These are phyloP conservation scores for Ceyx erithaca DNA, from an alignment of 2,797 vertebrate genomes.

Conservation along the genomic window DNA sequence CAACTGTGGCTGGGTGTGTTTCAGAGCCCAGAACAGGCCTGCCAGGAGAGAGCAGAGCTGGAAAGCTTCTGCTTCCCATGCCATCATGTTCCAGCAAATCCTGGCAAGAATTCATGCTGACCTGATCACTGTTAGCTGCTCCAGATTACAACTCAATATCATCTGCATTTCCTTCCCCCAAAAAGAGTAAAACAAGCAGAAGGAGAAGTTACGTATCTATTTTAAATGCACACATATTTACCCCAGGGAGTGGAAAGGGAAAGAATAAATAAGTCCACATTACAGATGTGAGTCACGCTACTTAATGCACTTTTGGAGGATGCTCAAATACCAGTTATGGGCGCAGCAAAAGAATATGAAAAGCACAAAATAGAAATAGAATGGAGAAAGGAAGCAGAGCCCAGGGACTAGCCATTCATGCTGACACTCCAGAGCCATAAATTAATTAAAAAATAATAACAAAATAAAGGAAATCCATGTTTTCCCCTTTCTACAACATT, in stretches of 20 bases:
- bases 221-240: slow-evolving; percentile 67
- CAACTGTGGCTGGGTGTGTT: background rate
- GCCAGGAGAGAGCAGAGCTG: slow-evolving; percentile 48
- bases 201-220: slow-evolving; percentile 26
- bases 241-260: slow-evolving; percentile 50
- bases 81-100: slow-evolving; percentile 63
- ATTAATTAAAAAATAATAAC: background rate
- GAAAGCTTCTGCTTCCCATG: slow-evolving; percentile 60
- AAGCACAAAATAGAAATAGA: slow-evolving; percentile 54
- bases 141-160: slow-evolving; percentile 63
- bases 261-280: slow-evolving; percentile 61
- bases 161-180: slow-evolving; percentile 37
- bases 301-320: slow-evolving; percentile 65
- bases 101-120: slow-evolving; percentile 72
- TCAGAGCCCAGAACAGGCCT: slow-evolving; percentile 28
- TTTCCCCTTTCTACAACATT: background rate
- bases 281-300: slow-evolving; percentile 67
- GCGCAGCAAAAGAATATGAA: slow-evolving; percentile 9
- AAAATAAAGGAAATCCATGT: background rate
- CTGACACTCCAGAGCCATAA: slow-evolving; percentile 26
- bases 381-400: background rate
- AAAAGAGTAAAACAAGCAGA: slow-evolving; percentile 44
- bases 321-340: slow-evolving; percentile 47
- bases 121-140: slow-evolving; percentile 58
- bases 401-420: slow-evolving; percentile 44